Evolutionary conservation across 2,797 vertebrate genomes (phyloP).

Genomic region (Gobionotothen gibberifrons): DNA sequence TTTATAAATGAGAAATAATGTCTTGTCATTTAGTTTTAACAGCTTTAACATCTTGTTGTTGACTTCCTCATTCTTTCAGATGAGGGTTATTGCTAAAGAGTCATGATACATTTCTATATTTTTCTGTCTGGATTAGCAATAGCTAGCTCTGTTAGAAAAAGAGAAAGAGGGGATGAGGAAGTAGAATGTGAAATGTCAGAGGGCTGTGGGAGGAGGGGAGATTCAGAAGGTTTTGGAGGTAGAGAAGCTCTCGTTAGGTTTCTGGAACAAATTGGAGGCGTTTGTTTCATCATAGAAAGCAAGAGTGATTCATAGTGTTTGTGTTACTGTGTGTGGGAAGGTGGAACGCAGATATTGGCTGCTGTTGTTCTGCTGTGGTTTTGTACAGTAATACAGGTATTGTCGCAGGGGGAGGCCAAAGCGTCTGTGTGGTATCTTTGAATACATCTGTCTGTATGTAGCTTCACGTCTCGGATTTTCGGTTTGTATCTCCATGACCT

Average conservation of each 20-base stretch:
- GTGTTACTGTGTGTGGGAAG: constrained; percentile 42
- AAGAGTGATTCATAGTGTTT: constrained; percentile 64
- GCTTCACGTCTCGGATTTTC: neutral
- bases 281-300: constrained; percentile 57
- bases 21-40: neutral
- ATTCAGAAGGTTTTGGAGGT: constrained; percentile 22
- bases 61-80: constrained; percentile 15
- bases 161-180: constrained; percentile 2
- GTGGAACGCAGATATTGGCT: constrained; percentile 15
- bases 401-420: constrained; percentile 36
- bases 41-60: neutral
- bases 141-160: neutral
- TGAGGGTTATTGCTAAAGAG: neutral
- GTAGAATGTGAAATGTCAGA: constrained; percentile 40
- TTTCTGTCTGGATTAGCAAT: neutral
- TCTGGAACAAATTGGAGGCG: constrained; percentile 74
- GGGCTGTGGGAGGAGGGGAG: constrained; percentile 23
- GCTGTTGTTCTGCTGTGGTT: constrained; percentile 39
- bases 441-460: constrained; percentile 4
- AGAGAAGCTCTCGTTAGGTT: constrained; percentile 30
- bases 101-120: neutral
- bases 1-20: neutral
- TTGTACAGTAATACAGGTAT: constrained; percentile 32
- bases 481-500: constrained; percentile 10
- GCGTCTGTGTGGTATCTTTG: constrained; percentile 10